These are phyloP conservation scores for Carlito syrichta DNA, from an alignment of 2,113 vertebrate genomes.

Conservation along the genomic window DNA sequence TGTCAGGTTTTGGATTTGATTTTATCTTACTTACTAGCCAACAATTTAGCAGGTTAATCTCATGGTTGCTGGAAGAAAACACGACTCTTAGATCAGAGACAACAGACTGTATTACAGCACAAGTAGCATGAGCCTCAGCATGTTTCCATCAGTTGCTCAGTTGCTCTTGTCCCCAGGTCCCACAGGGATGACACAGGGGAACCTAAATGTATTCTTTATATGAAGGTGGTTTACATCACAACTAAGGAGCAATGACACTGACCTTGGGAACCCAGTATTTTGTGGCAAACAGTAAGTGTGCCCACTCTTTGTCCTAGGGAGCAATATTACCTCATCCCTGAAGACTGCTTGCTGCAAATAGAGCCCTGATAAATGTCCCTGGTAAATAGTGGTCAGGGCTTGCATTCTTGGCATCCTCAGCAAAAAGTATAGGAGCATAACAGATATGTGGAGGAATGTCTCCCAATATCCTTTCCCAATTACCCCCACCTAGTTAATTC, in stretches of 20 bases:
- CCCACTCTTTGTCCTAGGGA: not conserved
- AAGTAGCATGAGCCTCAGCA: not conserved
- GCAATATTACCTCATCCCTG: not conserved
- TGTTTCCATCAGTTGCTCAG: not conserved
- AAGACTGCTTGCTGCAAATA: not conserved
- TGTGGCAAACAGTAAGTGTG: not conserved
- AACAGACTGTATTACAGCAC: not conserved
- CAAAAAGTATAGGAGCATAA: not conserved
- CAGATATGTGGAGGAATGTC: not conserved
- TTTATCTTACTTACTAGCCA: conserved; percentile 1
- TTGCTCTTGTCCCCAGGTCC: not conserved
- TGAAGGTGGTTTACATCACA: not conserved
- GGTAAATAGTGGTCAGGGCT: not conserved
- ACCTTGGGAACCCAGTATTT: not conserved
- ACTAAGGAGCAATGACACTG: not conserved
- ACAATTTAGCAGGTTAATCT: not conserved
- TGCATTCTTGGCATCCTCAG: not conserved
- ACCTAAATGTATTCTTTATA: not conserved
- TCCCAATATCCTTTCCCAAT: not conserved
- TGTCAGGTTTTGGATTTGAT: not conserved
- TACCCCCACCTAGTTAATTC: not conserved
- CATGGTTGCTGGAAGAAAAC: not conserved
- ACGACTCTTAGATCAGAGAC: not conserved
- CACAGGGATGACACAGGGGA: not conserved
- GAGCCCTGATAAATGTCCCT: not conserved